phyloP scores from a whole-genome alignment of 2,113 vertebrate species.

The Tachysurus fulvidraco region DNA sequence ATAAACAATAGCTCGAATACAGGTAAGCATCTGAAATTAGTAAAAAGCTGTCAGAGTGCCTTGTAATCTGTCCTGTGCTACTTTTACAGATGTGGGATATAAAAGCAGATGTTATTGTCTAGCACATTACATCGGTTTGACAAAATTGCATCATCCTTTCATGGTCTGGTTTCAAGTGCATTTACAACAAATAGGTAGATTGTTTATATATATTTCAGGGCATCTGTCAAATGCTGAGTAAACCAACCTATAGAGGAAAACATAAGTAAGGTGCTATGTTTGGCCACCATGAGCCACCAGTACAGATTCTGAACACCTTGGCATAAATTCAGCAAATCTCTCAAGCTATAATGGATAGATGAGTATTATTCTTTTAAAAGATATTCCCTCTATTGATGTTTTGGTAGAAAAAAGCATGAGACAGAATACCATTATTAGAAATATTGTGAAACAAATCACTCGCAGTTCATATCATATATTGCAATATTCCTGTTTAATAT shows the following conservation, averaged over 20 bases:
- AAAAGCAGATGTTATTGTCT: conserved; percentile 62
- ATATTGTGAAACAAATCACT: background rate
- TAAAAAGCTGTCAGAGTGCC: conserved; percentile 26
- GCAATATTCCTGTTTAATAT: background rate
- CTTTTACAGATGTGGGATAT: conserved; percentile 48
- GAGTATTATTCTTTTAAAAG: background rate
- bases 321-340: background rate
- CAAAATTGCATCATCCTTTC: conserved; percentile 52
- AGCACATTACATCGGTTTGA: conserved; percentile 53
- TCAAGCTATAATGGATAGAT: background rate
- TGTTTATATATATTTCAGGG: conserved; percentile 29
- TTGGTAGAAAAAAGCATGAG: background rate
- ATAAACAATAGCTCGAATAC: conserved; percentile 46
- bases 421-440: background rate
- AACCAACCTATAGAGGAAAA: background rate
- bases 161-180: conserved; percentile 10
- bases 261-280: background rate
- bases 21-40: conserved; percentile 40
- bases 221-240: conserved; percentile 6
- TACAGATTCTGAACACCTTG: background rate
- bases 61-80: conserved; percentile 57
- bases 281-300: background rate
- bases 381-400: background rate
- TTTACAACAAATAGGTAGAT: background rate
- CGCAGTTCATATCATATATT: background rate